phyloP scores from a whole-genome alignment of 2,888 invertebrate genomes.

The Orthosia gothica region DNA sequence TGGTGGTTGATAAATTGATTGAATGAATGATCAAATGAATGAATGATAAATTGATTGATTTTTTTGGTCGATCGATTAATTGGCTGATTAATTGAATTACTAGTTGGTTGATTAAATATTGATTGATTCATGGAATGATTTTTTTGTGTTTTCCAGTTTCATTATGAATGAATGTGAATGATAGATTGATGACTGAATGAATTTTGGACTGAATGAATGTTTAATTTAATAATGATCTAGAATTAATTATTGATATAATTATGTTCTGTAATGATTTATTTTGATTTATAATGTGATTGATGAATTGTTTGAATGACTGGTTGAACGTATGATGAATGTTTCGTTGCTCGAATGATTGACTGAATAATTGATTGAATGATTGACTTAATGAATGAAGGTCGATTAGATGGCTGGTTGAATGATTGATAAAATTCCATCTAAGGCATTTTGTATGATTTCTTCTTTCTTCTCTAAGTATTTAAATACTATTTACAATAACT shows the following conservation, averaged over 20 bases:
- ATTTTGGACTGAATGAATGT: too few relatives aligned
- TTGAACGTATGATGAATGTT: too few relatives aligned
- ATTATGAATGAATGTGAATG: slow-evolving; percentile 91
- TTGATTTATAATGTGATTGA: too few relatives aligned
- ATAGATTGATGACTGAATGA: too few relatives aligned
- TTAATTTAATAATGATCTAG: too few relatives aligned
- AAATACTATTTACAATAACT: not conserved
- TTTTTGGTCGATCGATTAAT: not conserved
- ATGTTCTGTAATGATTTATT: too few relatives aligned
- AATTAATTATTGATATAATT: too few relatives aligned
- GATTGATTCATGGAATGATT: not conserved
- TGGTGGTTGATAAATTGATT: too few relatives aligned
- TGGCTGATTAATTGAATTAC: not conserved
- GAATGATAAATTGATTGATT: not conserved
- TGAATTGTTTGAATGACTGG: not conserved
- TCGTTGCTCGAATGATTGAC: not conserved
- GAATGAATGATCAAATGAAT: not conserved
- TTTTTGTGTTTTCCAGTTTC: too few relatives aligned
- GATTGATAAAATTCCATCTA: not conserved
- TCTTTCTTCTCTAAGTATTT: not conserved
- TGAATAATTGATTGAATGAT: not conserved
- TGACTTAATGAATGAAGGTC: not conserved
- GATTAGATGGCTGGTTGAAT: not conserved
- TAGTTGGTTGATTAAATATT: not conserved
- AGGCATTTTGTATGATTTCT: not conserved